A percentile compares a stretch with the other conserved stretches of the same genome.
Conservation (phyloP, 2,797 vertebrate species). For the Pseudomugil tenellus region DNA sequence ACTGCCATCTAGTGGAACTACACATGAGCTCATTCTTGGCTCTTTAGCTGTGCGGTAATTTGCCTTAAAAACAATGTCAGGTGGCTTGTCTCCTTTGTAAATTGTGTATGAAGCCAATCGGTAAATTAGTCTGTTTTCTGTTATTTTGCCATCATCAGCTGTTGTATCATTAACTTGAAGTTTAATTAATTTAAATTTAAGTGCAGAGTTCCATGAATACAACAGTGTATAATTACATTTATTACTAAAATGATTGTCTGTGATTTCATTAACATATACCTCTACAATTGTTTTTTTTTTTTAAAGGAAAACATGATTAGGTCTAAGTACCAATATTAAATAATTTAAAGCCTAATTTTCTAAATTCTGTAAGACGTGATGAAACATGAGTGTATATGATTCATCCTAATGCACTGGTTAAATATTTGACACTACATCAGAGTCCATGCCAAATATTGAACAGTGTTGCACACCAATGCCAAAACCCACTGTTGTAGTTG, state of each 20-base stretch:
- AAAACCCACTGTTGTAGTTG: constrained; percentile 11
- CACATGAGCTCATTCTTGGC: background rate
- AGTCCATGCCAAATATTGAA: background rate
- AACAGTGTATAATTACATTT: background rate
- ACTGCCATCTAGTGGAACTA: constrained; percentile 68
- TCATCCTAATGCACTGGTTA: background rate
- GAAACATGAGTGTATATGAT: background rate
- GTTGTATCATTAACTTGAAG: constrained; percentile 5
- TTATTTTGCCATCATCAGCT: background rate
- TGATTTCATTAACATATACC: background rate
- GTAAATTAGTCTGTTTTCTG: background rate
- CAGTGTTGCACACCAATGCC: constrained; percentile 30
- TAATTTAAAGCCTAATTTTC: background rate
- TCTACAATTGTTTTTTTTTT: background rate
- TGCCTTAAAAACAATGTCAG: background rate
- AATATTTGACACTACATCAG: background rate
- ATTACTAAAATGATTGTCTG: constrained; percentile 1
- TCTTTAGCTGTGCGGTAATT: background rate
- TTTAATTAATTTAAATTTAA: background rate
- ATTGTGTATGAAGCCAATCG: background rate
- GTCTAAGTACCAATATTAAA: constrained; percentile 11
- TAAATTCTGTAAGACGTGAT: constrained; percentile 1
- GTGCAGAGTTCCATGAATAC: background rate
- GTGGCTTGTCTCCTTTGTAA: constrained; percentile 2
- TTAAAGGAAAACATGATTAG: background rate